Base-by-base conservation (phyloP, 2,797 vertebrate species). In the Sebastes goodei region DNA sequence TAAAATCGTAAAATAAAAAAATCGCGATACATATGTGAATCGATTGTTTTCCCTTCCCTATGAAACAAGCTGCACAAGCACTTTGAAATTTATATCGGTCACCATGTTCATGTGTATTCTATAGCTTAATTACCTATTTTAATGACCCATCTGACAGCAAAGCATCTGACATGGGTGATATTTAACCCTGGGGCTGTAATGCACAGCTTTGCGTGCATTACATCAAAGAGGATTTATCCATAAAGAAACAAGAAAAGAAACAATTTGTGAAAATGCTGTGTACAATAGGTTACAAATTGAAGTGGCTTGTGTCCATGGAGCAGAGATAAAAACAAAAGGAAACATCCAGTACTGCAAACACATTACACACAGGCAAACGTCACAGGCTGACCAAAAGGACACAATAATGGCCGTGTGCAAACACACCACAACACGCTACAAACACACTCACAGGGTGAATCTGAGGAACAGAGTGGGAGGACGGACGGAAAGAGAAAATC, bases 271-370 rank as follows among this genome's bases (percentile, higher is more conserved):
- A 10, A 59, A 66, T 49, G 17, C 30, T 60, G 25, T 14, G 30
- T 66, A 46, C 49, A 53, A 29, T 5, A 52, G 14, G 52, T 59
- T 32, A 63, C 10, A 33, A n/a, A 11, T 32, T 64, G 14, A 67
- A 49, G 42, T 25, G 23, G 7, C 30, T 32, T 25, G n/a, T 10
- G 55, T 63, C 10, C 21, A 69, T 15, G 0, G 10, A 75, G 12
- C 21, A 68, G 32, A 42, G 35, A 9, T 25, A 9, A 49, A 67
- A 66, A 82, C 30, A 64, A 78, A 82, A 84, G 6, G n/a, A 76
- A 63, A 59, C 27, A 25, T 80, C 57, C 29, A 80, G 56, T 4
- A 6, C 33, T 46, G 29, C 21, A 52, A 59, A 56, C 63, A 61
- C 29, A 75, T 32, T 46, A 65, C 10, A 35, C 57, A 25, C 46